Conservation (phyloP, 2,113 vertebrate species). For the Brachypteracias leptosomus region DNA sequence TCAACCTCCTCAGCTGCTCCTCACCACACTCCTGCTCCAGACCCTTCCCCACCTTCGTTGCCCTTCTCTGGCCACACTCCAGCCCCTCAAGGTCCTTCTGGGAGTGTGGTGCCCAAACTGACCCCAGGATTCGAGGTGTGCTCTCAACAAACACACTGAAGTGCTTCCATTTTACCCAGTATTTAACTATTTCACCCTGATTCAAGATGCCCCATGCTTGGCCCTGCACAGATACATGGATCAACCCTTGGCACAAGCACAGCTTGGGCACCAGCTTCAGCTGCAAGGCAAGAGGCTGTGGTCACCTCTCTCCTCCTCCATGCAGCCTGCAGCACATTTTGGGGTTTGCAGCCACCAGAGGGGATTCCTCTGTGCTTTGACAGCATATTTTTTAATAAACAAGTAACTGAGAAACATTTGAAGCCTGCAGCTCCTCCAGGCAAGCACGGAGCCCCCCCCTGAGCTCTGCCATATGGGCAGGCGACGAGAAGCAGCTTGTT, state of each 20-base stretch:
- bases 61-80: neutral
- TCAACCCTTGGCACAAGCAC: neutral
- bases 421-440: neutral
- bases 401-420: neutral
- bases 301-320: neutral
- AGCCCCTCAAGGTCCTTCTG: neutral
- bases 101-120: neutral
- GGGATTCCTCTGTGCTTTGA: neutral
- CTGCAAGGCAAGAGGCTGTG: neutral
- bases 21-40: no score
- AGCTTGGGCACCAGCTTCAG: neutral
- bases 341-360: neutral
- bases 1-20: no score
- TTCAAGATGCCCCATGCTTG: neutral
- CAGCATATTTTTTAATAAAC: neutral
- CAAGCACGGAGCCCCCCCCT: neutral
- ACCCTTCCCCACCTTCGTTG: neutral
- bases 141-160: neutral
- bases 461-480: neutral
- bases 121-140: neutral
- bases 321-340: rapidly evolving
- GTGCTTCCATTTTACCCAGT: neutral
- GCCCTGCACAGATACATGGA: neutral
- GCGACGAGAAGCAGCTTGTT: neutral
- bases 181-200: neutral